phyloP scores from a whole-genome alignment of 2,888 invertebrate species.

The Raillietiella orientalis region DNA sequence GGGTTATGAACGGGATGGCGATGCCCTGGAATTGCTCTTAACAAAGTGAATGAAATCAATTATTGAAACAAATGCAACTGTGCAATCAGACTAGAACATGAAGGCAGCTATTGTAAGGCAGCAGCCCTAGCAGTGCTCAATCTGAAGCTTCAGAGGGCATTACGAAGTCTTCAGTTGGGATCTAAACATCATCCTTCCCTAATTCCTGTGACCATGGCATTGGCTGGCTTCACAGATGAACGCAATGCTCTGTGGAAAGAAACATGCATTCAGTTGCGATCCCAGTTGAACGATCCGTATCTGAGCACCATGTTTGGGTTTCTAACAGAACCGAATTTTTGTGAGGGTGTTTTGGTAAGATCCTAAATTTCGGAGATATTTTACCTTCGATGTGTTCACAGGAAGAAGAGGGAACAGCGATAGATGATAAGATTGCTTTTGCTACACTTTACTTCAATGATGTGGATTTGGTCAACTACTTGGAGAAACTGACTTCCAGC shows the following conservation, averaged over 20 bases:
- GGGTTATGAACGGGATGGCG: slow-evolving; percentile 36
- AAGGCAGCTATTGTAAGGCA: slow-evolving; percentile 42
- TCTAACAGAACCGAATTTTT: slow-evolving; percentile 22
- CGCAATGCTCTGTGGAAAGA: slow-evolving; percentile 42
- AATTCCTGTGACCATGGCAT: slow-evolving; percentile 38
- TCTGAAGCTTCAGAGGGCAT: slow-evolving; percentile 44
- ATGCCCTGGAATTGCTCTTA: slow-evolving; percentile 19
- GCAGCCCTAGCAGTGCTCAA: slow-evolving; percentile 75
- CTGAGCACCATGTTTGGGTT: slow-evolving; percentile 67
- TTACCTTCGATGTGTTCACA: slow-evolving; percentile 12
- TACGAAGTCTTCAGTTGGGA: slow-evolving; percentile 49
- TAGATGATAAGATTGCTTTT: slow-evolving; percentile 68
- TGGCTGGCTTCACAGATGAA: slow-evolving; percentile 58
- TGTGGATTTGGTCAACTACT: slow-evolving; percentile 36
- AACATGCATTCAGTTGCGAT: slow-evolving; percentile 33
- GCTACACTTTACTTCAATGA: slow-evolving; percentile 59
- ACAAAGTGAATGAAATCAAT: slow-evolving; percentile 12
- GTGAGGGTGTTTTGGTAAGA: slow-evolving; percentile 1
- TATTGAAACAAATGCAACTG: slow-evolving; percentile 2
- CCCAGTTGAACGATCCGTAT: slow-evolving; percentile 57
- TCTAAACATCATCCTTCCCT: slow-evolving; percentile 17
- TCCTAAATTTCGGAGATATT: slow-evolving; percentile 5
- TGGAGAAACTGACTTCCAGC: slow-evolving; percentile 30
- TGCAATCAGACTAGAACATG: slow-evolving; percentile 18
- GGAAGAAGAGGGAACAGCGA: slow-evolving; percentile 49